Evolutionary conservation across 2,888 invertebrate genomes (phyloP).

Genomic region (Ashinkailepas kermadecensis): DNA sequence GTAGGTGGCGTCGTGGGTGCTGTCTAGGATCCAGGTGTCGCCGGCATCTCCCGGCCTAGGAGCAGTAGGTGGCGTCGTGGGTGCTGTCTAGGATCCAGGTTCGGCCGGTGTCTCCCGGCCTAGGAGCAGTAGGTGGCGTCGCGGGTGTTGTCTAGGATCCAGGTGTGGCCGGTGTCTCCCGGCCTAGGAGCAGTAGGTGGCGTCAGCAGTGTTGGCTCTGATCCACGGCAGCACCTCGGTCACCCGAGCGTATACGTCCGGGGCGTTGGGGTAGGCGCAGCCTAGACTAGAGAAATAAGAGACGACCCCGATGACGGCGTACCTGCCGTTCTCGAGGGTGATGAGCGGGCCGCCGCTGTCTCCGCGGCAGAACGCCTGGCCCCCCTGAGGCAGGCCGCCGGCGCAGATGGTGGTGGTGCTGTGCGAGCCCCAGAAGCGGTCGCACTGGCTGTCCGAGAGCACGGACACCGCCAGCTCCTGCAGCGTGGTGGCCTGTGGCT

Average conservation of each 20-base stretch:
- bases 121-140: no score
- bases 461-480: not conserved
- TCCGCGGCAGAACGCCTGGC: not conserved
- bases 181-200: not conserved
- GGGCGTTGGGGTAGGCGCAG: not conserved
- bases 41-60: no score
- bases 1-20: not conserved
- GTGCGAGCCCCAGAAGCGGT: not conserved
- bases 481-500: not conserved
- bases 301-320: conserved; percentile 1
- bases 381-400: not conserved
- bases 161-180: no score
- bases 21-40: no score
- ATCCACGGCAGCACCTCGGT: conserved; percentile 12
- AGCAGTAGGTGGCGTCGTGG: not conserved
- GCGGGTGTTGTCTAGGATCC: no score
- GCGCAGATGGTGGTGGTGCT: not conserved
- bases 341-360: conserved; percentile 23
- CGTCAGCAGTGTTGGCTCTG: not conserved
- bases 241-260: conserved; percentile 1
- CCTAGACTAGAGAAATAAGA: not conserved
- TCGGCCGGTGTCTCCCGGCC: no score
- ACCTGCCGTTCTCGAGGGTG: conserved; percentile 20
- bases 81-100: no score
- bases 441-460: not conserved